Evolutionary conservation across 1,140 invertebrate species (phyloP).

Genomic region (Plectus sambesii): DNA sequence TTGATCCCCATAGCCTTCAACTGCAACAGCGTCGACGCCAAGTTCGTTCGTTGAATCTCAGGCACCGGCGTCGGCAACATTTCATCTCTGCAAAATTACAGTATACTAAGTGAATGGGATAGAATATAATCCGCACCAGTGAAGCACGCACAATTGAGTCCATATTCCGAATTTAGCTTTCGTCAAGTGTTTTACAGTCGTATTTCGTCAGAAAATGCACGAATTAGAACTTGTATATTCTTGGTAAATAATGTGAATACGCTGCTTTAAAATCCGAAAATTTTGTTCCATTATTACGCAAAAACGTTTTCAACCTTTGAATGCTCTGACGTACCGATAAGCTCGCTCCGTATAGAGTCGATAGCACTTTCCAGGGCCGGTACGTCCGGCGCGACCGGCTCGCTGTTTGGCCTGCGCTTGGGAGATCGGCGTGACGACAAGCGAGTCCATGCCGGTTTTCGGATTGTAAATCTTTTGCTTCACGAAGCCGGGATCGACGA

Average conservation of each 20-base stretch:
- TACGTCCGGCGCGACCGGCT: conserved; percentile 81
- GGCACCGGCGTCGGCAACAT: conserved; percentile 93
- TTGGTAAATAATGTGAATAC: no score
- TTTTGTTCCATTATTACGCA: no score
- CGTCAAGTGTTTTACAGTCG: conserved; percentile 68
- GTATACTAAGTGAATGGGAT: conserved; percentile 56
- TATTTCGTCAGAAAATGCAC: conserved; percentile 28
- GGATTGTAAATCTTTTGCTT: conserved; percentile 97
- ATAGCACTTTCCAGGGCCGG: conserved; percentile 89
- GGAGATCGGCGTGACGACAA: conserved; percentile 92
- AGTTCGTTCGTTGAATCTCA: conserved; percentile 91
- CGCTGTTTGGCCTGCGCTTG: conserved; percentile 92
- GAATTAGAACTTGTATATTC: no score
- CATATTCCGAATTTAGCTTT: conserved; percentile 84
- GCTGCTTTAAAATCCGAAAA: no score
- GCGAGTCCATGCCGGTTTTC: conserved; percentile 96
- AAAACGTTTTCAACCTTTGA: conserved; percentile 85
- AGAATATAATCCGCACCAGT: conserved; percentile 77
- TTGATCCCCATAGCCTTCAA: conserved; percentile 98
- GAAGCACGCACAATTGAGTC: conserved; percentile 88
- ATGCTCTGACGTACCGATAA: conserved; percentile 54
- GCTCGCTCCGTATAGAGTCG: conserved; percentile 89
- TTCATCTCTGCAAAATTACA: conserved; percentile 57
- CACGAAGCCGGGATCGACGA: conserved; percentile 95
- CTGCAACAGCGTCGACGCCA: conserved; percentile 81